These are phyloP conservation scores for Oplegnathus fasciatus DNA, from an alignment of 2,113 vertebrate genomes.

Conservation along the genomic window DNA sequence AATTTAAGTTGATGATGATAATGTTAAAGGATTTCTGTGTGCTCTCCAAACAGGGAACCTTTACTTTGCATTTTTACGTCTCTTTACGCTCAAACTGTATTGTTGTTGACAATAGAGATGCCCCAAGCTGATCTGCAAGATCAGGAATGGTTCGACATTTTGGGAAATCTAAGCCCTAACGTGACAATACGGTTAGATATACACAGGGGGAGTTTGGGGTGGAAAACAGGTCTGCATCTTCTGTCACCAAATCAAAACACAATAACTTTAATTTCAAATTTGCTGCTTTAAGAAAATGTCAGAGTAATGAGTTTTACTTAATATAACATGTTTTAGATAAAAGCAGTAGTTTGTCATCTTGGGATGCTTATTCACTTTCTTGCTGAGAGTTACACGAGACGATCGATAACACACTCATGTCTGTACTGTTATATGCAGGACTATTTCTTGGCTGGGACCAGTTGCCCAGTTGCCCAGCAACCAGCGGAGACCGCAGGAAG, in stretches of 20 bases:
- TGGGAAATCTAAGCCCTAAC: not conserved
- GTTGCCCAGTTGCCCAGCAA: not conserved
- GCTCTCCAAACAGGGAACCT: not conserved
- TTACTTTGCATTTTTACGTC: not conserved
- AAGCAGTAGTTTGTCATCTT: too few relatives aligned
- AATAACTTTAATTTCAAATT: not conserved
- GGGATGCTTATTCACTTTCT: not conserved
- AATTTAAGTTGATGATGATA: constrained; percentile 9
- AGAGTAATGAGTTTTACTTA: too few relatives aligned
- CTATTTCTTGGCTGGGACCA: not conserved
- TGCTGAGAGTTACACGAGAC: not conserved
- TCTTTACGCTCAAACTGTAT: not conserved
- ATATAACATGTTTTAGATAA: too few relatives aligned
- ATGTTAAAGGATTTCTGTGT: not conserved
- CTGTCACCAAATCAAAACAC: too few relatives aligned
- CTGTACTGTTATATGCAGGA: not conserved
- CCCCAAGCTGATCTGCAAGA: not conserved
- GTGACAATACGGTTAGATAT: not conserved
- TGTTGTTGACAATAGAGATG: not conserved
- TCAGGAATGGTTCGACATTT: not conserved
- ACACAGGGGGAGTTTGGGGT: not conserved
- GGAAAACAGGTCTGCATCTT: too few relatives aligned
- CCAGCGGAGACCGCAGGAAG: not conserved
- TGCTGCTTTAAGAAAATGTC: too few relatives aligned
- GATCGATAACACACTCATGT: not conserved